A percentile compares a stretch with the other conserved stretches of the same genome.
phyloP scores from a whole-genome alignment of 2,113 vertebrate species.

The Silurus meridionalis region DNA sequence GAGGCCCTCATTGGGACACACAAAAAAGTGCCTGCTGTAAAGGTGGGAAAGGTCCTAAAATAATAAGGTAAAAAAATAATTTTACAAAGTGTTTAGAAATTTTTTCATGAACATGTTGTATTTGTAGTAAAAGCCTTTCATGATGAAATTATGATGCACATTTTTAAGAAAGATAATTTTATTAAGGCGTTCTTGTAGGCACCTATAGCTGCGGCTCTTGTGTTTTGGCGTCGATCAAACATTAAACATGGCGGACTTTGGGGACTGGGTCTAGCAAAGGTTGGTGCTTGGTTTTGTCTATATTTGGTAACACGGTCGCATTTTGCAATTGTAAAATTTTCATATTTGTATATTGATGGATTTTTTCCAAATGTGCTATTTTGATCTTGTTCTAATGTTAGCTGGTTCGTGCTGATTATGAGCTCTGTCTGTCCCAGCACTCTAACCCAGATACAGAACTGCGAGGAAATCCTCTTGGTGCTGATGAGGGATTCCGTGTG shows the following conservation, averaged over 20 bases:
- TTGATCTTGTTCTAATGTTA: not conserved
- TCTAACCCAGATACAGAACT: not conserved
- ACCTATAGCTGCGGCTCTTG: slow-evolving; percentile 25
- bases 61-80: not conserved
- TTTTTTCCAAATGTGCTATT: not conserved
- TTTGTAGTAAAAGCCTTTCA: not conserved
- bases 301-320: not conserved
- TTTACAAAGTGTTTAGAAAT: not conserved
- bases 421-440: not conserved
- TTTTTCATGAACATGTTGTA: not conserved
- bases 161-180: not conserved
- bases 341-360: not conserved
- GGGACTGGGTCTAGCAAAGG: slow-evolving; percentile 32
- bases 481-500: not conserved
- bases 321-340: slow-evolving; percentile 13
- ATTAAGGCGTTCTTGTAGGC: slow-evolving; percentile 29
- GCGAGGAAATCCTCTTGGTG: not conserved
- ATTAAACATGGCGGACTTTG: slow-evolving; percentile 54
- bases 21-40: not conserved
- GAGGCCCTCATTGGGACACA: not conserved
- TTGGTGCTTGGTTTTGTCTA: slow-evolving; percentile 9
- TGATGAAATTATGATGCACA: too few relatives aligned
- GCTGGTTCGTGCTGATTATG: not conserved
- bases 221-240: slow-evolving; percentile 59
- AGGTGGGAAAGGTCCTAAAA: too few relatives aligned